Conservation (phyloP, 2,888 invertebrate genomes). For the Tachina lurida region DNA sequence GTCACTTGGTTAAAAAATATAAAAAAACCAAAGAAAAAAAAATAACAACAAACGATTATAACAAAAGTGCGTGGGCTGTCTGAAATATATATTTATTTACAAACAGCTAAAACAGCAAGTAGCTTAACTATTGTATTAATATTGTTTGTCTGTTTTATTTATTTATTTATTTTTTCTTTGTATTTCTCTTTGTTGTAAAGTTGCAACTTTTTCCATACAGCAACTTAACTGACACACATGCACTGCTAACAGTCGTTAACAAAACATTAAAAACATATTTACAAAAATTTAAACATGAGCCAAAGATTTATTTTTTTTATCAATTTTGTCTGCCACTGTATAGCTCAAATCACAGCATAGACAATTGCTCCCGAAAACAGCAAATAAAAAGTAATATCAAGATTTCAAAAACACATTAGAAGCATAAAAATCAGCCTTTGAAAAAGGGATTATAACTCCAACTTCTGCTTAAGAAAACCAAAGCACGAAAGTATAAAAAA, state of each 20-base stretch:
- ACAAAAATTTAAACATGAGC: not conserved
- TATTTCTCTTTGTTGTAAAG: conserved; percentile 33
- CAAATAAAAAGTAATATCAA: conserved; percentile 34
- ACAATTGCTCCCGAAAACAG: conserved; percentile 44
- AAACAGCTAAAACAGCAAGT: conserved; percentile 53
- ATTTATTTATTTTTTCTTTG: no score
- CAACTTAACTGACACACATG: conserved; percentile 47
- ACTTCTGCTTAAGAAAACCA: conserved; percentile 2
- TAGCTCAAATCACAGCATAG: not conserved
- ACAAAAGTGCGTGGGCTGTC: conserved; percentile 60
- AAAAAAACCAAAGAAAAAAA: conserved; percentile 22
- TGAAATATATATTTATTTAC: conserved; percentile 34
- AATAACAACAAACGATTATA: conserved; percentile 48
- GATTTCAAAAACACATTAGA: conserved; percentile 61
- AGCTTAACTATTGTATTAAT: conserved; percentile 56
- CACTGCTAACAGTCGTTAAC: conserved; percentile 25
- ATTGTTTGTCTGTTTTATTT: conserved; percentile 4
- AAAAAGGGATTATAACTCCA: conserved; percentile 54
- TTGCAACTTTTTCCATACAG: conserved; percentile 31
- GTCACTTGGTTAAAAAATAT: conserved; percentile 53
- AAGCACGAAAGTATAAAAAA: conserved; percentile 23
- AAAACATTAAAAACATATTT: not conserved
- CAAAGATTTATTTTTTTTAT: not conserved
- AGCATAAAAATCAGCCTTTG: conserved; percentile 40
- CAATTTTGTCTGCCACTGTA: conserved; percentile 44